Evolutionary conservation across 2,797 vertebrate genomes (phyloP).

Genomic region (Channa striata): DNA sequence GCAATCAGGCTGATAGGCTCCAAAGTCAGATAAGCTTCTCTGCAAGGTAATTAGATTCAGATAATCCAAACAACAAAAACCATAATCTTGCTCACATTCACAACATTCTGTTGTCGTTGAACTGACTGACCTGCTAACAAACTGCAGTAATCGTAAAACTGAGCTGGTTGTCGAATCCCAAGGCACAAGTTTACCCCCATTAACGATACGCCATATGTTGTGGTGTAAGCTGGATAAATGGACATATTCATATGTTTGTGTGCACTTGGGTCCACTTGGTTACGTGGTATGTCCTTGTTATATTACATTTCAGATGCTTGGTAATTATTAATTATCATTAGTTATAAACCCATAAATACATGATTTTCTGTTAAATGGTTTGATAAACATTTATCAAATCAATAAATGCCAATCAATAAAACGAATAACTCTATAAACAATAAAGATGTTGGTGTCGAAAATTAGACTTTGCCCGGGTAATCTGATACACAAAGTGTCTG

Average conservation of each 20-base stretch:
- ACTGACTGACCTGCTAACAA: constrained; percentile 66
- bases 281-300: too few relatives aligned
- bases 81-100: constrained; percentile 68
- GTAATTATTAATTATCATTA: too few relatives aligned
- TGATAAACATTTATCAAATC: too few relatives aligned
- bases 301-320: too few relatives aligned
- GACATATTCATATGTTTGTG: neutral
- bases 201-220: constrained; percentile 55
- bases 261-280: too few relatives aligned
- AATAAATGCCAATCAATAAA: too few relatives aligned
- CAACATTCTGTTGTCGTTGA: constrained; percentile 55
- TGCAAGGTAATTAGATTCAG: constrained; percentile 72
- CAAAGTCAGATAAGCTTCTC: constrained; percentile 57
- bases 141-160: constrained; percentile 59
- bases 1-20: constrained; percentile 44
- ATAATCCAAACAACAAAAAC: constrained; percentile 77
- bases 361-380: too few relatives aligned
- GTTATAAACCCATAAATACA: too few relatives aligned
- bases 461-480: too few relatives aligned
- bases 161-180: constrained; percentile 67
- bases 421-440: too few relatives aligned
- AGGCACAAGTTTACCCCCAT: constrained; percentile 55
- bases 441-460: too few relatives aligned
- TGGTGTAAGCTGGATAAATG: constrained; percentile 9
- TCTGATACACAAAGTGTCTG: too few relatives aligned